A percentile compares a stretch with the other conserved stretches of the same genome.
Conservation (phyloP, 1,140 invertebrate genomes). For the Amphibalanus amphitrite region DNA sequence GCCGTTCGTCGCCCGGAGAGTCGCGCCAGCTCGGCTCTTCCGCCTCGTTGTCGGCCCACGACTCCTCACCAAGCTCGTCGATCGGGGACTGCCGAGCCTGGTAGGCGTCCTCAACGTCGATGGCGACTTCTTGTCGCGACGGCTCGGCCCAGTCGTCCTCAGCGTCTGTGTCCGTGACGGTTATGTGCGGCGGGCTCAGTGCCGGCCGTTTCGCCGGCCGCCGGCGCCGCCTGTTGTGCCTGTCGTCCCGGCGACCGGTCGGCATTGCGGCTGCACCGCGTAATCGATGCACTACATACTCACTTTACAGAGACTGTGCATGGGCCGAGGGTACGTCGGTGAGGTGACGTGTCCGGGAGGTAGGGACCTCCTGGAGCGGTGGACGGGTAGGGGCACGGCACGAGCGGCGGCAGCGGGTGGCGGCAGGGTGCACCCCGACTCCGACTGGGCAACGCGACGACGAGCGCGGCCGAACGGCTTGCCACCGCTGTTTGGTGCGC, state of each 20-base stretch:
- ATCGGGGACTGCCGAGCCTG: not conserved
- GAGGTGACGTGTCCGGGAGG: no score
- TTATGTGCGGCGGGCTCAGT: not conserved
- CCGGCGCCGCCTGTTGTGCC: not conserved
- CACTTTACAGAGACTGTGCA: no score
- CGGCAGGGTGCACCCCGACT: no score
- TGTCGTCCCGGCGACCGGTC: not conserved
- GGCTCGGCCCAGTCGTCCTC: not conserved
- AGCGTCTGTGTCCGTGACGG: not conserved
- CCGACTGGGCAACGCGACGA: no score
- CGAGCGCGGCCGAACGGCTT: no score
- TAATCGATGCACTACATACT: not conserved
- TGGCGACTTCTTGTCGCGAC: no score
- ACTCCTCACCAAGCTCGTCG: not conserved
- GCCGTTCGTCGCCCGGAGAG: not conserved
- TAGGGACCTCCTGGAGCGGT: no score
- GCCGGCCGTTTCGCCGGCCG: no score
- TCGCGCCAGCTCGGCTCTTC: not conserved
- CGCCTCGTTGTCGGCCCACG: not conserved
- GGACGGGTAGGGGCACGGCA: no score
- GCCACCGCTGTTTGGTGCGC: no score
- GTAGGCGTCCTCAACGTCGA: not conserved
- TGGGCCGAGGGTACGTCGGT: no score
- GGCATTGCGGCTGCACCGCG: not conserved
- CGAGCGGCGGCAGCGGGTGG: no score